Conservation (phyloP, 2,888 invertebrate species). For the Nysson spinosus region DNA sequence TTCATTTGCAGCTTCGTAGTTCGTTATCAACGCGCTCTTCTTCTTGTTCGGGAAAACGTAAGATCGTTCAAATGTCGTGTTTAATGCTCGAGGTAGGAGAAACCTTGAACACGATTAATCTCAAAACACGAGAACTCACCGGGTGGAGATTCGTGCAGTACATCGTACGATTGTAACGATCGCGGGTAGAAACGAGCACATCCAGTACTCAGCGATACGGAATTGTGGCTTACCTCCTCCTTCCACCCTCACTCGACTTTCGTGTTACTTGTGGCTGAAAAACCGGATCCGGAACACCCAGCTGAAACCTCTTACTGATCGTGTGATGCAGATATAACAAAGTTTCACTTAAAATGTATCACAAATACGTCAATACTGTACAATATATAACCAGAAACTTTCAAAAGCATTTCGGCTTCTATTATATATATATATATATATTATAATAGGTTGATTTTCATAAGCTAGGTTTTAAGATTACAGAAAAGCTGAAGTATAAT, state of each 20-base stretch:
- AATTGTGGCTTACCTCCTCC: slow-evolving; percentile 16
- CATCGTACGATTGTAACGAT: slow-evolving; percentile 51
- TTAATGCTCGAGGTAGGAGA: slow-evolving; percentile 42
- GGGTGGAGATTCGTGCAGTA: slow-evolving; percentile 43
- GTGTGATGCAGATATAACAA: background rate
- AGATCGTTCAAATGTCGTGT: slow-evolving; percentile 53
- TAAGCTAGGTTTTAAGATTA: no score
- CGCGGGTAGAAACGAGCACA: slow-evolving; percentile 43
- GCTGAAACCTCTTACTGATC: background rate
- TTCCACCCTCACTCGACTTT: background rate
- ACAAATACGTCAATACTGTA: no score
- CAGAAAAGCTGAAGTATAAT: no score
- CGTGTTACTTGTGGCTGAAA: slow-evolving; percentile 19
- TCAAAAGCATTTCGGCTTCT: no score
- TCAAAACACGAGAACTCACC: slow-evolving; percentile 39
- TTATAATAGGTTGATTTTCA: no score
- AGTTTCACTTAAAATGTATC: background rate
- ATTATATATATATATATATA: no score
- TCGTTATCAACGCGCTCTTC: slow-evolving; percentile 44
- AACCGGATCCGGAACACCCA: slow-evolving; percentile 36
- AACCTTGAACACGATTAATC: slow-evolving; percentile 56
- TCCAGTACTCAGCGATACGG: slow-evolving; percentile 21
- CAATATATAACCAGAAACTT: no score
- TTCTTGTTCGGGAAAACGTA: slow-evolving; percentile 39
- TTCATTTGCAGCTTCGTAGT: slow-evolving; percentile 39